Base-by-base conservation (phyloP, 2,113 vertebrate genomes). In the Orthonyx spaldingii region DNA sequence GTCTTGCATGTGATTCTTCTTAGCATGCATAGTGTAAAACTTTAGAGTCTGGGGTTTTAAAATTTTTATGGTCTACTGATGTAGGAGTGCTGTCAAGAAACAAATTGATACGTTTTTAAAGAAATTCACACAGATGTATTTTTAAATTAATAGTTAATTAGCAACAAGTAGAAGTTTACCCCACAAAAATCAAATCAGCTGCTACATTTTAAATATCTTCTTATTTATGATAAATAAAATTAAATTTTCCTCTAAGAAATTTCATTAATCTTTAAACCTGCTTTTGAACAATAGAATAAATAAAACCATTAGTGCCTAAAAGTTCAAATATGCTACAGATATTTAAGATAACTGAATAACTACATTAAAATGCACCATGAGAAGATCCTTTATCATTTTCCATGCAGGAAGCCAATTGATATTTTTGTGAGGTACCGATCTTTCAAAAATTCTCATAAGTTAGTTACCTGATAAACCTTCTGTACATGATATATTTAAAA, bases 391-490 rank as follows among this genome's bases (percentile, higher is more conserved):
- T 60, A 49, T 77, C 9, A 61, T 92, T 95, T 93, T 94, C 68
- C 80, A 87, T 90, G 90, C 91, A 65, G 87, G 94, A 97, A 96
- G 95, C 77, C 81, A 87, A 63, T 6, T 79, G 94, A 90, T 92
- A 88, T 77, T 96, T 97, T 94, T 96, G 91, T 97, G 93, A 97
- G 87, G 90, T 87, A 97, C 69, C 86, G 3, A 89, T 91, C 94
- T 96, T 96, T 94, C 86, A 80, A 94, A 97, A 97, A 96, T 84
- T 93, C 75, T 83, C 91, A 70, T 65, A 97, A 95, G 77, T 97
- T 95, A 97, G 91, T 96, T 95, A 92, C 83, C 97, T 96, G 95
- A 92, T 87, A 97, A 22, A 95, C 74, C 89, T 92, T 93, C 65
- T 97, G 81, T 89, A 97, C 94, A 86, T 53, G 56, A 84, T 13